Evolutionary conservation across 2,797 vertebrate species (phyloP), one percentile per base, ranked within the genome.

Genomic region (Margarornis squamiger): DNA sequence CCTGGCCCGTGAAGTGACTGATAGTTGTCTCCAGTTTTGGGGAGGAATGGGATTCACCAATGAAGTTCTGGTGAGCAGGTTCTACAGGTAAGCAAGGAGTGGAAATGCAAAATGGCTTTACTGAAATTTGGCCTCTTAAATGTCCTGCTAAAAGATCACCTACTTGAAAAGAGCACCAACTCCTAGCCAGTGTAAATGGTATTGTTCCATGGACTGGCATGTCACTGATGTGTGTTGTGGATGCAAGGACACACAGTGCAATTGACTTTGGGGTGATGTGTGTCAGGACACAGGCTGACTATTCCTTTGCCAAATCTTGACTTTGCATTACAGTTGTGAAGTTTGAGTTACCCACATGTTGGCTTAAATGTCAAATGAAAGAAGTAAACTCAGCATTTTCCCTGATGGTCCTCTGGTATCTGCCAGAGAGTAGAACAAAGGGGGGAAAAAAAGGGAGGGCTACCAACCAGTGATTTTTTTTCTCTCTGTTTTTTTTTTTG

Each of bases 1-100:
- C 5, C 96, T 99, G 88, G 95, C 96, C 24, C 97, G 98, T 51
- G 98, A 99, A 59, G 16, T 99, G 66, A 83, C 97, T 2, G 99
- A 99, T 73, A 98, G 98, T 97, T 99, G 98, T 91, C 98, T 99
- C 23, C 99, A 99, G 97, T 99, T 97, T 85, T 99, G 99, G 98
- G 99, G 99, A 92, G 99, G 98, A 84, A 99, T 99, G 99, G 99
- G 99, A 75, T 99, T 98, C 97, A 99, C 98, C 92, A 99, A 92
- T 32, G 98, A 99, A 8, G 98, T 99, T 68, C 89, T 97, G 17
- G 98, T 99, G 95, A 99, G 98, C 98, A 98, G 98, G 95, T 95
- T 98, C 88, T 99, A 98, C 97, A 98, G 99, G 99, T 99, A 66
- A 98, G 98, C 54, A 3, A 88, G 14, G 36, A 58, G 32, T 52